Base-by-base conservation (phyloP, 23 tunicate genomes). In the Trididemnum clinides region DNA sequence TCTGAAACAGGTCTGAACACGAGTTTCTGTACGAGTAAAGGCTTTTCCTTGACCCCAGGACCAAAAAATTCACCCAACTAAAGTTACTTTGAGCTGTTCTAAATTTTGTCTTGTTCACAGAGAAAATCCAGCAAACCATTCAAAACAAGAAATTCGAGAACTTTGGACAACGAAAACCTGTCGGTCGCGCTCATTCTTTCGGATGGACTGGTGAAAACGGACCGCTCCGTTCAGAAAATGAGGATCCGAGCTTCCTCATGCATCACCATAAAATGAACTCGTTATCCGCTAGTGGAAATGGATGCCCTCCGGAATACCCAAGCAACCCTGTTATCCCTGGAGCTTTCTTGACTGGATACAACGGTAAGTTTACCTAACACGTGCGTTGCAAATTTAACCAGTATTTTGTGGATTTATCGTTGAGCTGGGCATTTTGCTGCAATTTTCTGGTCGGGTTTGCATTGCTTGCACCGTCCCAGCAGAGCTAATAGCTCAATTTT, bases 321-420 rank as follows among this genome's bases (percentile, higher is more conserved):
- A 91, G 96, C 91, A 91, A 91, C 77, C 90, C 96, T 30, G 96
- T 91, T 0, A 91, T 91, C 4, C 96, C 96, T 20, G 96, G 96
- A 66, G 96, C 96, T 6, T 91, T 91, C 31, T 86, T 91, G 7
- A 91, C 91, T 5, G 96, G 96, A 18, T 91, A 91, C 65, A 91
- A 91, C 39, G 96, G 95, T 90, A 71, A 44, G 92, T 71, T n/a
- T n/a, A n/a, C n/a, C n/a, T n/a, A n/a, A n/a, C n/a, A n/a, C n/a
- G n/a, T n/a, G n/a, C n/a, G n/a, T n/a, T n/a, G n/a, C n/a, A n/a
- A n/a, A n/a, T n/a, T n/a, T n/a, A n/a, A n/a, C n/a, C n/a, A n/a
- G n/a, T n/a, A n/a, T n/a, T n/a, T n/a, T n/a, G n/a, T n/a, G n/a
- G n/a, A n/a, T n/a, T n/a, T n/a, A n/a, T n/a, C n/a, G n/a, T n/a